phyloP scores from a whole-genome alignment of 2,113 vertebrate genomes.

The Forbesichthys agassizii region DNA sequence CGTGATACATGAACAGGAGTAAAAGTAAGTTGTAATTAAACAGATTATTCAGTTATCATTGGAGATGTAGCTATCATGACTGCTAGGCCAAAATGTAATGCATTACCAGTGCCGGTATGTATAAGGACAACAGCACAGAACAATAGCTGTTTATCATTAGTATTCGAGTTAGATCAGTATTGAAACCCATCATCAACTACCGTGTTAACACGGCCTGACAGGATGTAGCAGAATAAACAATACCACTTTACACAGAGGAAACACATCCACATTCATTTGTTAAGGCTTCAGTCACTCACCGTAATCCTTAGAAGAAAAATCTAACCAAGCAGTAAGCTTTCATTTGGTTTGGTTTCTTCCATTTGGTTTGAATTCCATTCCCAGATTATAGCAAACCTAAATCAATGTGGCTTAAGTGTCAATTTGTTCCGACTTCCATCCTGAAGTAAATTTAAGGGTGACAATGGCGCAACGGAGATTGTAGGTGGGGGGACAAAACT shows the following conservation, averaged over 20 bases:
- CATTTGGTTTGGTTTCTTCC: conserved; percentile 45
- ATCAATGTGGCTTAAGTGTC: conserved; percentile 36
- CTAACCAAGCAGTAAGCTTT: conserved; percentile 45
- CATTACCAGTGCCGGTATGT: conserved; percentile 28
- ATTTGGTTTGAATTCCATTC: conserved; percentile 46
- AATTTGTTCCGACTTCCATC: no score
- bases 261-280: conserved; percentile 47
- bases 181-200: conserved; percentile 45
- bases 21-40: conserved; percentile 58
- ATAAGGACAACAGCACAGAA: conserved; percentile 29
- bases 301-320: conserved; percentile 51
- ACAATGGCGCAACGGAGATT: no score
- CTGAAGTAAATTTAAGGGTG: no score
- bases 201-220: conserved; percentile 52
- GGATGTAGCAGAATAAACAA: conserved; percentile 56
- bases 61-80: conserved; percentile 47
- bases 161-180: conserved; percentile 37
- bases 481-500: no score
- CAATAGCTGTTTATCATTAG: conserved; percentile 52
- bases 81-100: conserved; percentile 51
- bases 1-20: conserved; percentile 16
- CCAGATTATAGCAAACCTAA: conserved; percentile 30
- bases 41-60: conserved; percentile 59
- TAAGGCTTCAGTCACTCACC: conserved; percentile 49
- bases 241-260: conserved; percentile 43